Conservation (phyloP, 2,797 vertebrate species). For the Nasua narica region DNA sequence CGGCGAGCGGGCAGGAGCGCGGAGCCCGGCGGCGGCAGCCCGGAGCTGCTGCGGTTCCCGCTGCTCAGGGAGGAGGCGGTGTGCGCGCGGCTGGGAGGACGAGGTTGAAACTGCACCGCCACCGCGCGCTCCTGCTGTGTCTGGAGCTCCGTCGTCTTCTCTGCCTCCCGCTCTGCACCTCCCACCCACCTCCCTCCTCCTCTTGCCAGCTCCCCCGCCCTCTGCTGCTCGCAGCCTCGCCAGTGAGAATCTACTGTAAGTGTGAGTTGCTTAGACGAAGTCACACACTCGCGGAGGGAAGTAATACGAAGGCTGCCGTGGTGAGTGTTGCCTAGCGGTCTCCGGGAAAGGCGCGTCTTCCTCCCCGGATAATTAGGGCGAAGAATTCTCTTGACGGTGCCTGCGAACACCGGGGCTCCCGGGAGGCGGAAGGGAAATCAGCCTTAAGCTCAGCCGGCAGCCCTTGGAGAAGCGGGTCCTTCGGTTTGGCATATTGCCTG, state of each 20-base stretch:
- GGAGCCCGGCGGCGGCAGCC: not conserved
- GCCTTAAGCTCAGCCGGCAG: not conserved
- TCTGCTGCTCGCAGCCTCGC: slow-evolving; percentile 16
- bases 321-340: slow-evolving; percentile 65
- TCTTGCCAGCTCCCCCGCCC: not conserved
- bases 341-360: slow-evolving; percentile 21
- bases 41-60: not conserved
- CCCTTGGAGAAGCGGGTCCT: not conserved
- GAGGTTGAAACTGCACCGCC: slow-evolving; percentile 40
- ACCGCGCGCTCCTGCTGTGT: slow-evolving; percentile 58
- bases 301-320: slow-evolving; percentile 28
- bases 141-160: slow-evolving; percentile 25
- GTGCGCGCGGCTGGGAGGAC: slow-evolving; percentile 6
- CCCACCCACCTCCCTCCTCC: not conserved
- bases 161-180: not conserved
- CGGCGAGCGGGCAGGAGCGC: not conserved
- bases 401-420: not conserved
- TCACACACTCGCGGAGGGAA: slow-evolving; percentile 52
- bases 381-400: not conserved
- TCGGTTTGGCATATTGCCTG: not conserved
- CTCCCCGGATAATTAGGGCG: slow-evolving; percentile 26
- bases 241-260: slow-evolving; percentile 34
- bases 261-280: slow-evolving; percentile 43
- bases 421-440: not conserved
- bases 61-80: not conserved